Conservation (phyloP, 2,113 vertebrate genomes). For the Procavia capensis region DNA sequence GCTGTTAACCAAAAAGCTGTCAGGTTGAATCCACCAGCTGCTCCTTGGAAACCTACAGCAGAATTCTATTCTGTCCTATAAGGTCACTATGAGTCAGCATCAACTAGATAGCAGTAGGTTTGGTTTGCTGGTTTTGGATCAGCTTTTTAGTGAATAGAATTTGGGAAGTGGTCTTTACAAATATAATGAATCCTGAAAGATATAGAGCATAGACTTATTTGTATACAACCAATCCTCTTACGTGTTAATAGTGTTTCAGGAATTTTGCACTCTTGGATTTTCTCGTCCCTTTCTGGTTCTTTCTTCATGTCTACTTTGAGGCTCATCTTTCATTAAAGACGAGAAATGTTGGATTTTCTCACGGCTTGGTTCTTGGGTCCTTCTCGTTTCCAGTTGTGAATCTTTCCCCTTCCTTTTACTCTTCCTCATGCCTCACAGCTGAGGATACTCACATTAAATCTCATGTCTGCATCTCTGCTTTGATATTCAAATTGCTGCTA, state of each 20-base stretch:
- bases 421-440: not conserved
- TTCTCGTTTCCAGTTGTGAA: too few species aligned
- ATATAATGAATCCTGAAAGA: not conserved
- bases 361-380: too few species aligned
- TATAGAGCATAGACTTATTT: not conserved
- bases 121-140: too few species aligned
- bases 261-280: not conserved
- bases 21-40: too few species aligned
- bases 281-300: not conserved
- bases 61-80: too few species aligned
- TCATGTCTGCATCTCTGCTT: not conserved
- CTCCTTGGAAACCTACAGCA: too few species aligned
- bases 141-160: not conserved
- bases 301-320: not conserved
- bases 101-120: too few species aligned
- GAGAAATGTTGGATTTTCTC: too few species aligned
- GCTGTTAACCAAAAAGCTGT: too few species aligned
- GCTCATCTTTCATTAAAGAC: not conserved
- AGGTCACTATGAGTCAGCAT: too few species aligned
- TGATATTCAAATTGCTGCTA: not conserved
- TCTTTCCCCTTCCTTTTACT: too few species aligned
- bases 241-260: not conserved
- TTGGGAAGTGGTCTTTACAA: not conserved
- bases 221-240: not conserved
- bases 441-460: not conserved